These are phyloP conservation scores for Dolichoris vasculosae DNA, from an alignment of 1,140 invertebrate genomes.

Conservation along the genomic window DNA sequence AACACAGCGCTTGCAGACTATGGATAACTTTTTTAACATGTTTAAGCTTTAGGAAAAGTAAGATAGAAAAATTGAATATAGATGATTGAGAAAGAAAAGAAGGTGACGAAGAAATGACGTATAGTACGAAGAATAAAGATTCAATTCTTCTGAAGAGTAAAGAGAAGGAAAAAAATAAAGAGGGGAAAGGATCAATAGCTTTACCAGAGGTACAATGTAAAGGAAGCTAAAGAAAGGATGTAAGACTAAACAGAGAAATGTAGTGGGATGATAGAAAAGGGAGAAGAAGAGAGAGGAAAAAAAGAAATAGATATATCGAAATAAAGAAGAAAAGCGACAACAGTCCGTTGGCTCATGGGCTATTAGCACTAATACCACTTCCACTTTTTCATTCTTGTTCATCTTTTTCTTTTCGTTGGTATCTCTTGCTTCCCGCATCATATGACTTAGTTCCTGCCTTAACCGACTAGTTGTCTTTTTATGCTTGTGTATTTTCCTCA, in stretches of 20 bases:
- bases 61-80: slow-evolving; percentile 2
- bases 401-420: slow-evolving; percentile 42
- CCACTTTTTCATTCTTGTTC: slow-evolving; percentile 49
- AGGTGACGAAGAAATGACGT: slow-evolving; percentile 51
- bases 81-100: slow-evolving; percentile 51
- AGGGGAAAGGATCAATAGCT: slow-evolving; percentile 26
- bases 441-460: not conserved
- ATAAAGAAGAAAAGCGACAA: slow-evolving; percentile 12
- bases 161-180: slow-evolving; percentile 60
- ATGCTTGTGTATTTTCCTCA: slow-evolving; percentile 65
- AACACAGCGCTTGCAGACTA: not conserved
- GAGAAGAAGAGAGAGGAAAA: not conserved
- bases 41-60: not conserved
- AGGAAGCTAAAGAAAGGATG: slow-evolving; percentile 23
- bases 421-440: not conserved
- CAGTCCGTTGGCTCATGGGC: slow-evolving; percentile 31
- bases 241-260: not conserved
- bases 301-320: not conserved
- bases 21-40: not conserved
- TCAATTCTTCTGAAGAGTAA: slow-evolving; percentile 66
- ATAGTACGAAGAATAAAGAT: slow-evolving; percentile 63
- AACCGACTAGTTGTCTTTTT: slow-evolving; percentile 37
- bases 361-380: not conserved
- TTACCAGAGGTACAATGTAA: slow-evolving; percentile 7
- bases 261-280: not conserved